Evolutionary conservation across 2,888 invertebrate genomes (phyloP).

Genomic region (Dusona sp.): DNA sequence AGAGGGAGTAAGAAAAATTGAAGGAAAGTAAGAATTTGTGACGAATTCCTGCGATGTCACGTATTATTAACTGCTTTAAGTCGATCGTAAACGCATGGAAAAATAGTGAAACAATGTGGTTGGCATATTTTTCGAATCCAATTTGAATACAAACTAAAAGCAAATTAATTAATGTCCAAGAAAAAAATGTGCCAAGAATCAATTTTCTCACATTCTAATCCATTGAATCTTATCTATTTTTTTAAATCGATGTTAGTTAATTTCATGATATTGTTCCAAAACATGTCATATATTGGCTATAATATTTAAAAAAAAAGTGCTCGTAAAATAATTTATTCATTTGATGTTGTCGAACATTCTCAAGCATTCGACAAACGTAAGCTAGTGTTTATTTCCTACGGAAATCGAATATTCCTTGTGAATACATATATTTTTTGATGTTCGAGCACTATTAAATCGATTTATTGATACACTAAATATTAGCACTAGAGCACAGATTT

Average conservation of each 20-base stretch:
- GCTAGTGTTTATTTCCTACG: constrained; percentile 31
- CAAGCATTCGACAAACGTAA: constrained; percentile 9
- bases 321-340: constrained; percentile 10
- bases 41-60: not conserved
- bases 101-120: not conserved
- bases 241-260: not conserved
- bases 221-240: not conserved
- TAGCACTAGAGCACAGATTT: constrained; percentile 33
- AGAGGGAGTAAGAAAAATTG: not conserved
- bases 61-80: not conserved
- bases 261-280: not conserved
- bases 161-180: not conserved
- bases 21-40: not conserved
- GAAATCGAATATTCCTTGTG: constrained; percentile 12
- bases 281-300: not conserved
- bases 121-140: not conserved
- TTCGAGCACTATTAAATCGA: constrained; percentile 8
- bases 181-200: not conserved
- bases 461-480: constrained; percentile 38
- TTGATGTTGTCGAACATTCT: constrained; percentile 9
- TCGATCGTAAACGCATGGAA: not conserved
- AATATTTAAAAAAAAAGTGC: not conserved
- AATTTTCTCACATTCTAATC: not conserved
- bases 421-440: not conserved
- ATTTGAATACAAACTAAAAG: not conserved